phyloP scores from a whole-genome alignment of 2,797 vertebrate genomes.

The Uromys caudimaculatus region DNA sequence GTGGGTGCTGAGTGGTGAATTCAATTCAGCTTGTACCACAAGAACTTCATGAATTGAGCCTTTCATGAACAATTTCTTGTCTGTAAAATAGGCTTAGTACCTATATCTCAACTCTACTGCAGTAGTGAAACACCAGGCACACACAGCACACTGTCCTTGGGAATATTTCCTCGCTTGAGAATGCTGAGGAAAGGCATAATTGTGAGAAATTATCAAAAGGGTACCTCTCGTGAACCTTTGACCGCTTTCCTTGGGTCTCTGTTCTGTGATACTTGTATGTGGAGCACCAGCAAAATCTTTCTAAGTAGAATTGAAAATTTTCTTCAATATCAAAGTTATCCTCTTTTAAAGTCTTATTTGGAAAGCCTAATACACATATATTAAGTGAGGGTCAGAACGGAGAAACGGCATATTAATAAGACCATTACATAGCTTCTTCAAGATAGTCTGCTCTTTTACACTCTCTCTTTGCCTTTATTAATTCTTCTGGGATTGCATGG shows the following conservation, averaged over 20 bases:
- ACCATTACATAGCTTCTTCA: not conserved
- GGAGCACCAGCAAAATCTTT: not conserved
- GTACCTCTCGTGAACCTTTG: not conserved
- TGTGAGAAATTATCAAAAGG: not conserved
- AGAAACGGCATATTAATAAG: conserved; percentile 35
- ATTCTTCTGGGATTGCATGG: not conserved
- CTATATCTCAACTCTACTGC: not conserved
- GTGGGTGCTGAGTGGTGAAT: not conserved
- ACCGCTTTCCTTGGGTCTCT: not conserved
- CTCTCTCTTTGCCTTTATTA: not conserved
- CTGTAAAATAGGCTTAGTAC: not conserved
- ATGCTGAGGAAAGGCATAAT: not conserved
- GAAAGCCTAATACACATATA: not conserved
- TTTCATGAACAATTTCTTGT: not conserved
- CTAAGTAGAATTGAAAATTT: not conserved
- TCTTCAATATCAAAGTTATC: conserved; percentile 14
- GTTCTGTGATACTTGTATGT: not conserved
- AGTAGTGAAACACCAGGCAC: not conserved
- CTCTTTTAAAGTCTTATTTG: conserved; percentile 38
- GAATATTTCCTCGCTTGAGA: not conserved
- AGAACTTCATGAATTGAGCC: not conserved
- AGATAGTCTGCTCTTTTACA: conserved; percentile 7
- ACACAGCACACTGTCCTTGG: not conserved
- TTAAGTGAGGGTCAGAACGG: not conserved
- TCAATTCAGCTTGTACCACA: not conserved